These are phyloP conservation scores for Phragmatobia fuliginosa DNA, from an alignment of 2,888 invertebrate genomes.

Conservation along the genomic window DNA sequence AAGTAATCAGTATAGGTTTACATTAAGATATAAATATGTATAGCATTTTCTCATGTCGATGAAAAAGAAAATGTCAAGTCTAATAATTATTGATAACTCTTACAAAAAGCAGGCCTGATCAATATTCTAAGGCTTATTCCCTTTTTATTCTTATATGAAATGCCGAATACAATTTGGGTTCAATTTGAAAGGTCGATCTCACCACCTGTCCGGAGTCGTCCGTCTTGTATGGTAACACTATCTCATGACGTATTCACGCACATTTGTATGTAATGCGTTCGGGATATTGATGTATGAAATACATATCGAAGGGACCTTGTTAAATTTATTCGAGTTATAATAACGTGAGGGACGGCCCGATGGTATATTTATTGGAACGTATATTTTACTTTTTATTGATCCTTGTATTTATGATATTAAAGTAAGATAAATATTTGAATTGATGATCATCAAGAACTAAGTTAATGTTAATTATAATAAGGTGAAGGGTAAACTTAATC, in stretches of 20 bases:
- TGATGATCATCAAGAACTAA: not conserved
- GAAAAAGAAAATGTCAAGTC: not conserved
- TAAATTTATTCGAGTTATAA: constrained; percentile 55
- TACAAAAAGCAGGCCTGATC: constrained; percentile 1
- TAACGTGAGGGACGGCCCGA: constrained; percentile 36
- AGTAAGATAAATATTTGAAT: not conserved
- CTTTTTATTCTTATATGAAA: constrained; percentile 6
- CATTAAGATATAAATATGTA: not conserved
- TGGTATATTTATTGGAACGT: constrained; percentile 35
- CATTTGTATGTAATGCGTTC: constrained; percentile 51
- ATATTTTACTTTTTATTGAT: constrained; percentile 24
- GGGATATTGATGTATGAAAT: constrained; percentile 55
- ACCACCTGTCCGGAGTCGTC: constrained; percentile 44
- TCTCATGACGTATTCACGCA: constrained; percentile 50
- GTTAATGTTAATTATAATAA: not conserved
- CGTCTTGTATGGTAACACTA: constrained; percentile 48
- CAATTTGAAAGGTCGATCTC: constrained; percentile 44
- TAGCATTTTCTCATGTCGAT: not conserved
- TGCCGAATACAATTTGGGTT: constrained; percentile 21
- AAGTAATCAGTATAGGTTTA: not conserved
- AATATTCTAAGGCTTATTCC: not conserved
- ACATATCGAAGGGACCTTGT: constrained; percentile 50
- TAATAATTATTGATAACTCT: not conserved
- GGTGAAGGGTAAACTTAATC: not conserved
- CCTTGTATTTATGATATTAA: constrained; percentile 3